These are phyloP conservation scores for Taenaris catops DNA, from an alignment of 2,888 invertebrate species.

Conservation along the genomic window DNA sequence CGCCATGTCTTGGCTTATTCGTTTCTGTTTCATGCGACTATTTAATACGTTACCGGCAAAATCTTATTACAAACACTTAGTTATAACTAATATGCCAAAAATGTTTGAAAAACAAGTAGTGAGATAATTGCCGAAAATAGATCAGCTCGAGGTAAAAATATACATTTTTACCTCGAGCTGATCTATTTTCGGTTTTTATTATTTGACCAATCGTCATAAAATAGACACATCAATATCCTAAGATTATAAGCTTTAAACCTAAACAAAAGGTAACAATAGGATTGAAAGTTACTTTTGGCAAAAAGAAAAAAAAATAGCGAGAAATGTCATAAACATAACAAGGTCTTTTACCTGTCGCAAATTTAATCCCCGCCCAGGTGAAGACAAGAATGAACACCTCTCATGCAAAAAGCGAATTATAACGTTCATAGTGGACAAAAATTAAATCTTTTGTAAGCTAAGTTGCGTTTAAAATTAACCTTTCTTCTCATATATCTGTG, in stretches of 20 bases:
- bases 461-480: conserved; percentile 70
- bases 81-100: no score
- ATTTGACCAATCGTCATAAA: conserved; percentile 9
- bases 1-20: no score
- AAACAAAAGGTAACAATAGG: conserved; percentile 46
- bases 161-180: no score
- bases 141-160: no score
- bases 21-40: no score
- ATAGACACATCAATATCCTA: conserved; percentile 9
- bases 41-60: no score
- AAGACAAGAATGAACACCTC: conserved; percentile 42
- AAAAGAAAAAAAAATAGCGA: conserved; percentile 21
- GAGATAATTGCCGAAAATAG: no score
- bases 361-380: conserved; percentile 46
- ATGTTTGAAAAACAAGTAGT: no score
- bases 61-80: no score
- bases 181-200: no score
- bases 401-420: conserved; percentile 45
- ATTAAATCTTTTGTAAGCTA: conserved; percentile 64
- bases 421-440: conserved; percentile 53
- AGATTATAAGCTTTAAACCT: conserved; percentile 14
- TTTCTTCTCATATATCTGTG: conserved; percentile 35
- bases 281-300: conserved; percentile 42
- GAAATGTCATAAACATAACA: conserved; percentile 61
- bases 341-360: conserved; percentile 47